Base-by-base conservation (phyloP, 2,797 vertebrate genomes). In the Columba guinea region DNA sequence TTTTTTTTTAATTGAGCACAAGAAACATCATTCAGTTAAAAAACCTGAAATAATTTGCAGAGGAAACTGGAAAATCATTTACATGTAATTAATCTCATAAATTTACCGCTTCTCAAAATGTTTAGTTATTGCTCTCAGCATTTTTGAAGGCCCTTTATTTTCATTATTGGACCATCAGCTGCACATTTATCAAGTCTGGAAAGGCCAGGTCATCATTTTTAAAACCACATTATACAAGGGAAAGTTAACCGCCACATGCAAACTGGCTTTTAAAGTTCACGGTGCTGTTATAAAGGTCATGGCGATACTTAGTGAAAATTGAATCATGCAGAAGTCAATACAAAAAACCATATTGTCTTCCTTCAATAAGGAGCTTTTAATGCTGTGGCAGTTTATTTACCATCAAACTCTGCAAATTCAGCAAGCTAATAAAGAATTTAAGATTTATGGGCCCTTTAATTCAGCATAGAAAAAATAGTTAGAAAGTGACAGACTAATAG, bases 241-340 rank as follows among this genome's bases (percentile, higher is more conserved):
- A 94, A 97, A 96, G 93, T 94, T 95, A 96, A 97, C 96, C 95
- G 91, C 95, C 97, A 95, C 94, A 96, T 90, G 81, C 94, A 97
- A 97, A 94, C 91, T 93, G 93, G 96, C 93, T 98, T 97, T 98
- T 98, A 97, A 95, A 97, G 95, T 97, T 97, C 97, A 94, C 6
- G 13, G 90, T 74, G 78, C 81, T 95, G 81, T 95, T 96, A 90
- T 80, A 95, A 97, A 97, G 83, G 84, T 97, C 97, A 95, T 86
- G 94, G 83, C 93, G 73, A 96, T 97, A 90, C 92, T 98, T 87
- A 95, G 96, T 95, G 89, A 93, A 96, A 98, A 97, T 97, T 97
- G 97, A 97, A 97, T 97, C 93, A 95, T 80, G 87, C 32, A 94
- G 86, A 96, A 97, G 96, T 98, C 96, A 15, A 98, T 97, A 97